Conservation (phyloP, 2,113 vertebrate species). For the Benitochromis conjunctus region DNA sequence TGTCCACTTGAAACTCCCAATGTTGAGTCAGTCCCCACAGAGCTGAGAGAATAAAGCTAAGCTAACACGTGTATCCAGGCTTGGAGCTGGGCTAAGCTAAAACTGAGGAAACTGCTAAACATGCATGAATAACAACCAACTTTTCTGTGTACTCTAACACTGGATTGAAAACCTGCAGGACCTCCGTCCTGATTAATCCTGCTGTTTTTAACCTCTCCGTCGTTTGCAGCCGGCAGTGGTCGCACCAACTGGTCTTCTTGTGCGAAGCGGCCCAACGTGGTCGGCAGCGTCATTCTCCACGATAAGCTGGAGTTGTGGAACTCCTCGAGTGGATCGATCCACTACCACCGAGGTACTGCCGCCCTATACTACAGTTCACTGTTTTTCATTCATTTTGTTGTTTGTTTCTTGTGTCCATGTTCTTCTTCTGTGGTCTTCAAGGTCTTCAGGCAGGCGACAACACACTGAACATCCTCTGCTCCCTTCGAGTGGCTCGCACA, state of each 20-base stretch:
- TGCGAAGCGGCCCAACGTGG: conserved; percentile 2
- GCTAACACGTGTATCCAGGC: too few relatives aligned
- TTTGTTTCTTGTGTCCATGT: neutral
- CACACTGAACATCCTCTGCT: conserved; percentile 65
- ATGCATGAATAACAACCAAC: too few relatives aligned
- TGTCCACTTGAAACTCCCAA: neutral
- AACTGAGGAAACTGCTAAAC: too few relatives aligned
- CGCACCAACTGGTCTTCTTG: conserved; percentile 23
- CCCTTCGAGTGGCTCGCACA: conserved; percentile 22
- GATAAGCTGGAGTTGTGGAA: conserved; percentile 67
- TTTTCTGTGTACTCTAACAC: too few relatives aligned
- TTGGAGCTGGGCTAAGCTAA: too few relatives aligned
- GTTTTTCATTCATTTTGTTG: neutral
- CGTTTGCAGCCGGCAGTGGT: conserved; percentile 60
- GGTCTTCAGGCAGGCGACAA: conserved; percentile 63
- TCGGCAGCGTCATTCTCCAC: conserved; percentile 68
- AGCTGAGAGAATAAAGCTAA: too few relatives aligned
- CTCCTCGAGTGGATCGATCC: conserved; percentile 17
- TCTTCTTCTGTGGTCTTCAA: neutral
- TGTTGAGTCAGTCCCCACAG: too few relatives aligned
- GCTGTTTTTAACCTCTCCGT: neutral
- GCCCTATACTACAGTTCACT: neutral
- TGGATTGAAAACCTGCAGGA: neutral
- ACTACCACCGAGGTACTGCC: conserved; percentile 65
- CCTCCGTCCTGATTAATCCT: neutral